Conservation (phyloP, 2,797 vertebrate genomes). For the Emydoidea blandingii region DNA sequence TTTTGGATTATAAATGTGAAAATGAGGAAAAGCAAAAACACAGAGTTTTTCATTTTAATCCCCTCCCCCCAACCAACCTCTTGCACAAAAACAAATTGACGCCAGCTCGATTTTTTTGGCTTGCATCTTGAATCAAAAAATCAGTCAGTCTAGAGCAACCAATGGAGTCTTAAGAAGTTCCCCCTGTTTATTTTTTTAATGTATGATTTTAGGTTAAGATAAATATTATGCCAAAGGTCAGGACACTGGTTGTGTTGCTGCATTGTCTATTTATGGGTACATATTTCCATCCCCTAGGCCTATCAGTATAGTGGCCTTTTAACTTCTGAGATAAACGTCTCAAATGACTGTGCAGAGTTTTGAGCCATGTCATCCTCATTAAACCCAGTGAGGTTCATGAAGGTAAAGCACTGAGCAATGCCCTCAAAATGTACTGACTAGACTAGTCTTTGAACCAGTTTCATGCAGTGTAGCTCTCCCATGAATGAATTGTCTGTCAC, state of each 20-base stretch:
- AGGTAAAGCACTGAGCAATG: not conserved
- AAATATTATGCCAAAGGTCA: not conserved
- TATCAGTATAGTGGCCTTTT: not conserved
- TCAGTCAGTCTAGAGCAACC: slow-evolving; percentile 15
- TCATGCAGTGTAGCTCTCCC: not conserved
- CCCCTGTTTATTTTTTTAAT: slow-evolving; percentile 31
- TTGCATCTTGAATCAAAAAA: slow-evolving; percentile 42
- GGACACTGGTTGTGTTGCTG: slow-evolving; percentile 10
- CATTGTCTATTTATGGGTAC: slow-evolving; percentile 57
- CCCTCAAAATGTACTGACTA: not conserved
- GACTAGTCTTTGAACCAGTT: not conserved
- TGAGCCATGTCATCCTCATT: not conserved
- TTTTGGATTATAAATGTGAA: slow-evolving; percentile 72
- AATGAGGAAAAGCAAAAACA: slow-evolving; percentile 73
- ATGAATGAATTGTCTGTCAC: not conserved
- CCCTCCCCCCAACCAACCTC: not conserved
- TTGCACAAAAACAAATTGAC: slow-evolving; percentile 74
- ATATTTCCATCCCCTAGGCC: not conserved
- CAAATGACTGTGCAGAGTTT: not conserved
- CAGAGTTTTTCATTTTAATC: slow-evolving; percentile 2
- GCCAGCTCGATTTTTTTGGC: slow-evolving; percentile 45
- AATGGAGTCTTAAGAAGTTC: not conserved
- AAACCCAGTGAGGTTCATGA: not conserved
- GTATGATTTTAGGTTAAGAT: slow-evolving; percentile 19
- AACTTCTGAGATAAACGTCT: not conserved